Evolutionary conservation across 1,140 invertebrate genomes (phyloP).

Genomic region (Mya arenaria): DNA sequence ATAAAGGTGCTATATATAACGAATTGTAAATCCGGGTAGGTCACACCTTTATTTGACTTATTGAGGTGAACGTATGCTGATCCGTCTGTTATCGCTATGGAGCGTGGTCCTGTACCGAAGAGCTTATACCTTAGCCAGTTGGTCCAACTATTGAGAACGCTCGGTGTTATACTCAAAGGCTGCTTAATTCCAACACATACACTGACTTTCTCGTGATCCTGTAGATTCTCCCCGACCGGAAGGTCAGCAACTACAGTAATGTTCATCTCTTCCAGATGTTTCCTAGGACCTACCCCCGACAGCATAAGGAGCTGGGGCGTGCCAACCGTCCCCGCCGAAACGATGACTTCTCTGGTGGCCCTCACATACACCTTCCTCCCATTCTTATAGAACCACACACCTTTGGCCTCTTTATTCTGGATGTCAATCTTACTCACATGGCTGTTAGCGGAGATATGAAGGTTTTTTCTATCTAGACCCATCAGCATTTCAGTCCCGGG

Average conservation of each 20-base stretch:
- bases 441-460: constrained; percentile 9
- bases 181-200: not conserved
- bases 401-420: constrained; percentile 15
- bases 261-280: constrained; percentile 27
- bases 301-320: constrained; percentile 93
- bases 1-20: not conserved
- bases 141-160: not conserved
- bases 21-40: constrained; percentile 22
- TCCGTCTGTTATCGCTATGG: constrained; percentile 2
- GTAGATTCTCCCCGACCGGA: constrained; percentile 32
- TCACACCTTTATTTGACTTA: not conserved
- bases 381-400: constrained; percentile 18
- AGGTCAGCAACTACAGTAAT: constrained; percentile 23
- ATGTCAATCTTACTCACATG: constrained; percentile 15
- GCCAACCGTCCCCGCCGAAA: constrained; percentile 91
- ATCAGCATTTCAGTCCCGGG: not conserved
- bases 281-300: constrained; percentile 90
- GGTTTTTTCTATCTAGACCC: not conserved
- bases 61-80: constrained; percentile 22
- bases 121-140: not conserved
- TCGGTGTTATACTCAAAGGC: not conserved
- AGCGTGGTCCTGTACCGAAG: constrained; percentile 5
- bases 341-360: constrained; percentile 35
- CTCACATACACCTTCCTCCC: constrained; percentile 27
- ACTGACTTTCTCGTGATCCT: constrained; percentile 6